These are phyloP conservation scores for Telmatherina bonti DNA, from an alignment of 2,797 vertebrate genomes.

Conservation along the genomic window DNA sequence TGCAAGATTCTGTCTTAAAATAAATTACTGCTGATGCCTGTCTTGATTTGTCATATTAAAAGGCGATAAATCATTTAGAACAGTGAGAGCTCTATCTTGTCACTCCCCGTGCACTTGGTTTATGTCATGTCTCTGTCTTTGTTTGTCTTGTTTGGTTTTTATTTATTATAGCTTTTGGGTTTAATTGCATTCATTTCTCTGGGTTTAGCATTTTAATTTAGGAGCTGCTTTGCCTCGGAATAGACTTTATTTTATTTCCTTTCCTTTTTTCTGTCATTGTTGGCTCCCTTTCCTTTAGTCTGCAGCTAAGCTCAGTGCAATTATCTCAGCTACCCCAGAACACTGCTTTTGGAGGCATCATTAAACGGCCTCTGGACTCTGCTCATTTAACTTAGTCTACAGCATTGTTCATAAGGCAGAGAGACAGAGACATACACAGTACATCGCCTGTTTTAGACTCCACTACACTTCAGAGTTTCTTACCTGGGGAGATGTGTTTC, in stretches of 20 bases:
- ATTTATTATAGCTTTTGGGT: slow-evolving; percentile 62
- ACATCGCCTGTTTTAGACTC: slow-evolving; percentile 40
- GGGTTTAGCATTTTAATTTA: slow-evolving; percentile 66
- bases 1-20: slow-evolving; percentile 5
- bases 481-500: slow-evolving; percentile 50
- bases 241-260: slow-evolving; percentile 11
- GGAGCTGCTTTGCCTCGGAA: slow-evolving; percentile 49
- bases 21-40: slow-evolving; percentile 12
- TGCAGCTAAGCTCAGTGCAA: slow-evolving; percentile 70
- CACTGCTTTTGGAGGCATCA: slow-evolving; percentile 75
- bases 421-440: slow-evolving; percentile 23
- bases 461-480: slow-evolving; percentile 33
- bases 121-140: slow-evolving; percentile 36
- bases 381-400: slow-evolving; percentile 76
- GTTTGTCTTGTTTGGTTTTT: slow-evolving; percentile 60
- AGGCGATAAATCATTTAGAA: slow-evolving; percentile 49
- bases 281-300: slow-evolving; percentile 57
- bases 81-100: slow-evolving; percentile 23
- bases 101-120: slow-evolving; percentile 15
- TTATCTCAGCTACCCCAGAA: slow-evolving; percentile 72
- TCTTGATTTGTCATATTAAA: slow-evolving; percentile 28
- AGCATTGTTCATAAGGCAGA: slow-evolving; percentile 65
- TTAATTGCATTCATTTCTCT: slow-evolving; percentile 71
- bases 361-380: slow-evolving; percentile 73
- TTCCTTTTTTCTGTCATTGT: slow-evolving; percentile 54